Percentiles rank a stretch among this genome's conserved stretches.
Conservation (phyloP, 2,888 invertebrate genomes). For the Perizoma flavofasciatum region DNA sequence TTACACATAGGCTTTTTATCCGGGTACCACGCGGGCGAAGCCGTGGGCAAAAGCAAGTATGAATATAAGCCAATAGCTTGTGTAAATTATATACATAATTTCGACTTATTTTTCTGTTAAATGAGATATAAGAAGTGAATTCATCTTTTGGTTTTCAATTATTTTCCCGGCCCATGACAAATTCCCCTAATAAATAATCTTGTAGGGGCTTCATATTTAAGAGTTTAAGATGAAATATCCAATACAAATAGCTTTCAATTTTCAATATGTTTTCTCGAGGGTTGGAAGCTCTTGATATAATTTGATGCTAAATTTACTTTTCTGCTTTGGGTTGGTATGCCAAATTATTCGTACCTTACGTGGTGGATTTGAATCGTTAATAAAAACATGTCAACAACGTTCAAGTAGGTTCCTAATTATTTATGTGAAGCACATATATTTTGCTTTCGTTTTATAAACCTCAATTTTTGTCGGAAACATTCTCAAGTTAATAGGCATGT, state of each 20-base stretch:
- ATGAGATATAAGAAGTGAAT: constrained; percentile 5
- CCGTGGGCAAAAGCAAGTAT: too few species aligned
- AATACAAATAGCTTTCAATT: constrained; percentile 22
- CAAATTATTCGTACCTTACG: constrained; percentile 26
- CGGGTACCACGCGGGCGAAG: too few species aligned
- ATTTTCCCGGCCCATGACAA: constrained; percentile 11
- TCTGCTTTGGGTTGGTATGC: constrained; percentile 2
- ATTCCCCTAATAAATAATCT: constrained; percentile 18
- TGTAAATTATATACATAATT: too few species aligned
- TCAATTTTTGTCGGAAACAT: too few species aligned
- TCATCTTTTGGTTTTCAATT: constrained; percentile 19
- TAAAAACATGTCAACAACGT: not conserved
- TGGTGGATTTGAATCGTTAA: constrained; percentile 29
- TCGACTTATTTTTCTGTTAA: too few species aligned
- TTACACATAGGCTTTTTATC: too few species aligned
- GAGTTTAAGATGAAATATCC: constrained; percentile 16
- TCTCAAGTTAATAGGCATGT: too few species aligned
- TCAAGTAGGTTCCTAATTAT: not conserved
- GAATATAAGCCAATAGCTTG: too few species aligned
- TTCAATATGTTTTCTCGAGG: constrained; percentile 13
- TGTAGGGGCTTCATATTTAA: not conserved
- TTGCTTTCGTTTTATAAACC: too few species aligned
- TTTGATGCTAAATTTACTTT: constrained; percentile 25
- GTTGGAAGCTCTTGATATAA: constrained; percentile 5
- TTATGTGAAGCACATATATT: too few species aligned